Evolutionary conservation across 2,888 invertebrate genomes (phyloP).

Genomic region (Brachypterus glaber): DNA sequence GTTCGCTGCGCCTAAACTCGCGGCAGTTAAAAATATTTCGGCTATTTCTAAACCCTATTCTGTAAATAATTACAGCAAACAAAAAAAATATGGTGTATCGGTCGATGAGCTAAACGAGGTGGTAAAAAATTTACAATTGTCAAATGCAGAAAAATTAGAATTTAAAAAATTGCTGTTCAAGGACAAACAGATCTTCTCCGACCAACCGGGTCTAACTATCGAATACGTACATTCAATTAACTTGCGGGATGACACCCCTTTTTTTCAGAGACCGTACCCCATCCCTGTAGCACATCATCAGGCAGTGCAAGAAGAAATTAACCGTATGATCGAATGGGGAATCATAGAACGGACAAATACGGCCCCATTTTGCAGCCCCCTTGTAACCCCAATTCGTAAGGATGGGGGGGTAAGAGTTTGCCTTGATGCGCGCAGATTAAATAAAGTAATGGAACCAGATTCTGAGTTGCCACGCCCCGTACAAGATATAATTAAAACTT

Average conservation of each 20-base stretch:
- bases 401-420: constrained; percentile 24
- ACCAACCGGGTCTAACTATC: constrained; percentile 7
- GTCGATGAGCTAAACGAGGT: too few species aligned
- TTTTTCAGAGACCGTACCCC: constrained; percentile 9
- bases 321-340: constrained; percentile 9
- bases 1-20: too few species aligned
- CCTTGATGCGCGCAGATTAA: constrained; percentile 23
- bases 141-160: too few species aligned
- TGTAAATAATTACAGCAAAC: too few species aligned
- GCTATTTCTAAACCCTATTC: too few species aligned
- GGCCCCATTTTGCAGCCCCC: constrained; percentile 23
- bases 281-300: constrained; percentile 9
- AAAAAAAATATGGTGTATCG: too few species aligned
- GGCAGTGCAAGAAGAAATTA: constrained; percentile 3
- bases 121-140: too few species aligned
- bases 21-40: too few species aligned
- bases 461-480: constrained; percentile 13
- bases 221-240: constrained; percentile 7
- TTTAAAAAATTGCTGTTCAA: too few species aligned
- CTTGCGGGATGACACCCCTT: constrained; percentile 3
- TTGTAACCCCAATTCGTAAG: constrained; percentile 23
- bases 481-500: constrained; percentile 18
- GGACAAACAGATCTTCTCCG: too few species aligned
- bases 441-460: constrained; percentile 12
- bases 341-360: constrained; percentile 8